These are phyloP conservation scores for Proterorhinus semilunaris DNA, from an alignment of 2,113 vertebrate genomes.

Conservation along the genomic window DNA sequence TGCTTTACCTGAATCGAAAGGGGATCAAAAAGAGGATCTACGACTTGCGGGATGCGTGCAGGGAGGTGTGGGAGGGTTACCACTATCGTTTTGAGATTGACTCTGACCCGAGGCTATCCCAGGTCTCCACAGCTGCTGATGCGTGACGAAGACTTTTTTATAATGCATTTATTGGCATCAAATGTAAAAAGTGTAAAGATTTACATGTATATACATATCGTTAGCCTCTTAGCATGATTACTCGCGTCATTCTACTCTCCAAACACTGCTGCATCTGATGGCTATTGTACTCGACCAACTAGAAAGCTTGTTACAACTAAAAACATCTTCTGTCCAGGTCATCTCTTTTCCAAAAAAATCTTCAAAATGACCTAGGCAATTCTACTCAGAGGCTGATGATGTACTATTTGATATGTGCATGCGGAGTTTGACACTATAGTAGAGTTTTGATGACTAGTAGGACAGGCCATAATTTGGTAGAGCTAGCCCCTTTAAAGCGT, in stretches of 20 bases:
- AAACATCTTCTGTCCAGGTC: too few species aligned
- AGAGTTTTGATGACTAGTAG: not conserved
- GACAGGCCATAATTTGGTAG: not conserved
- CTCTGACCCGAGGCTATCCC: conserved; percentile 72
- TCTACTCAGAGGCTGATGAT: too few species aligned
- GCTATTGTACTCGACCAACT: too few species aligned
- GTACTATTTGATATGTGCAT: conserved; percentile 49
- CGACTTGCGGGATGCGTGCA: conserved; percentile 76
- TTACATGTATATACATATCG: conserved; percentile 58
- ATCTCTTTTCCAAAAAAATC: too few species aligned
- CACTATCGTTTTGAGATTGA: conserved; percentile 80
- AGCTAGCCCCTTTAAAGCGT: not conserved
- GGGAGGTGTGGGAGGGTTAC: conserved; percentile 79
- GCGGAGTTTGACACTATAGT: conserved; percentile 36
- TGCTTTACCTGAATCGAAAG: conserved; percentile 82
- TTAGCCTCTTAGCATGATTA: too few species aligned
- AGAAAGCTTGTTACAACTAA: too few species aligned
- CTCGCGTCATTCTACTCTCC: too few species aligned
- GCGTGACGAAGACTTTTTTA: conserved; percentile 60
- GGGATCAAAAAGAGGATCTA: conserved; percentile 80
- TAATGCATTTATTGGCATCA: conserved; percentile 35
- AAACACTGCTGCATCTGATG: too few species aligned
- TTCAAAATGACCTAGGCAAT: too few species aligned
- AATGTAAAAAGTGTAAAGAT: conserved; percentile 65
- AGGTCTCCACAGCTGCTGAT: conserved; percentile 67